Percentiles rank a stretch among this genome's conserved stretches.
Conservation (phyloP, 2,797 vertebrate genomes). For the Poeciliopsis gracilis region DNA sequence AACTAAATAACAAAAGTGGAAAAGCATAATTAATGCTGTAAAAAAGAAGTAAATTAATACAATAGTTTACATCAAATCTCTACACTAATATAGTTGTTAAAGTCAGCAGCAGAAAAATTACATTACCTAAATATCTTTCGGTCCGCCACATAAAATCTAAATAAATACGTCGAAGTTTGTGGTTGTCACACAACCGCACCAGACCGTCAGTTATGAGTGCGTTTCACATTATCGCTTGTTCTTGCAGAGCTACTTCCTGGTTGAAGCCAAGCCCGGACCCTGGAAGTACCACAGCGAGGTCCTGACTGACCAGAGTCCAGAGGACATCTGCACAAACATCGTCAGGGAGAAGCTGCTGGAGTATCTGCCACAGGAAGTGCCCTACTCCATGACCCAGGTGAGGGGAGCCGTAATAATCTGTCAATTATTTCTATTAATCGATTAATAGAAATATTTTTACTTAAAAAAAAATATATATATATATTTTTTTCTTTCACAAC, state of each 20-base stretch:
- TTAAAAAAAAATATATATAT: too few relatives aligned
- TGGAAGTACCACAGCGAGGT: conserved; percentile 94
- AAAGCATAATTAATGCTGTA: neutral
- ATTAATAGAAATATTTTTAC: too few relatives aligned
- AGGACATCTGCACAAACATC: conserved; percentile 87
- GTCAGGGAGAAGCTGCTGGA: conserved; percentile 92
- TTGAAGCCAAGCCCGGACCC: conserved; percentile 84
- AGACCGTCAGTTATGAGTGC: neutral
- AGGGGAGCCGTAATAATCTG: neutral
- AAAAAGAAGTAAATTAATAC: neutral
- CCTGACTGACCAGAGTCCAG: conserved; percentile 90
- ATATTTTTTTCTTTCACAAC: too few relatives aligned
- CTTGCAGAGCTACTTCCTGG: conserved; percentile 86
- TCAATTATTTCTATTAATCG: too few relatives aligned
- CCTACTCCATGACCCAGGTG: conserved; percentile 90
- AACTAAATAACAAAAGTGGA: neutral
- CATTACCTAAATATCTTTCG: neutral
- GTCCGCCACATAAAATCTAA: neutral
- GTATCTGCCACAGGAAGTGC: conserved; percentile 90
- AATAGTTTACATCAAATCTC: neutral
- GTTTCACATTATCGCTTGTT: neutral
- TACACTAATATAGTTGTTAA: neutral
- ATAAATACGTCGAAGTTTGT: neutral
- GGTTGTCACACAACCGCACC: neutral
- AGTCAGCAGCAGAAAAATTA: neutral